Base-by-base conservation (phyloP, 1,140 invertebrate genomes). In the Trypoxylus dichotomus region DNA sequence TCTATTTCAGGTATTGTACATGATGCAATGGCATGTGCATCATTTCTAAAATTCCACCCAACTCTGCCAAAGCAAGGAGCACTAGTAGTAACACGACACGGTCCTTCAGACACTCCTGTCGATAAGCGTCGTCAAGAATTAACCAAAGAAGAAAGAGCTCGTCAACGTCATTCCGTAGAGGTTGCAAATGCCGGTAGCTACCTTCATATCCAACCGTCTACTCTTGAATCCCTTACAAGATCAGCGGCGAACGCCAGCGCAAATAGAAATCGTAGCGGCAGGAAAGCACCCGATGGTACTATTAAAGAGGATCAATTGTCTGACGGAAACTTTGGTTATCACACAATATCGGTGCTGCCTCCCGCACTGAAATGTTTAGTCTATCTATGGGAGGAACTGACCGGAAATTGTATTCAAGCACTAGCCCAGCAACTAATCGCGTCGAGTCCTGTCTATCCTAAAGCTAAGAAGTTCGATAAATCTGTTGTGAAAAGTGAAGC, bases 11-110 rank as follows among this genome's bases (percentile, higher is more conserved):
- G 96, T 1, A 94, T 99, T 58, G 96, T 98, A 0, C 96, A 98
- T 85, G 97, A 99, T 86, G 97, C 97, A 5, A 98, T 99, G 93
- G 96, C 97, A 0, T 97, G 96, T 84, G 96, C 97, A 0, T 96
- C 97, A 3, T 99, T 97, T 84, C 88, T 99, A 0, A 98, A 98
- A 87, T 98, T 98, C 85, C 96, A 98, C 86, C 96, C 96, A 6
- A 91, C 92, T 21, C 86, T 97, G 76, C 93, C 94, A 5, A 96
- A 96, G 83, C 90, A 94, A 81, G 93, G 93, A 3, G 92, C 93
- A 21, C 87, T 91, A 1, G 93, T 94, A 13, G 91, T 95, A 0
- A 94, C 93, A 0, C 86, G 90, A 11, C 81, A 85, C 73, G 78
- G 76, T 58, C 77, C 73, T 21, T 63, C 74, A 32, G 81, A 84